Evolutionary conservation across 35 echinoderm and acorn worm genomes (phyloP), one percentile per base, ranked within the genome.

Genomic region (Strongylocentrotus purpuratus): DNA sequence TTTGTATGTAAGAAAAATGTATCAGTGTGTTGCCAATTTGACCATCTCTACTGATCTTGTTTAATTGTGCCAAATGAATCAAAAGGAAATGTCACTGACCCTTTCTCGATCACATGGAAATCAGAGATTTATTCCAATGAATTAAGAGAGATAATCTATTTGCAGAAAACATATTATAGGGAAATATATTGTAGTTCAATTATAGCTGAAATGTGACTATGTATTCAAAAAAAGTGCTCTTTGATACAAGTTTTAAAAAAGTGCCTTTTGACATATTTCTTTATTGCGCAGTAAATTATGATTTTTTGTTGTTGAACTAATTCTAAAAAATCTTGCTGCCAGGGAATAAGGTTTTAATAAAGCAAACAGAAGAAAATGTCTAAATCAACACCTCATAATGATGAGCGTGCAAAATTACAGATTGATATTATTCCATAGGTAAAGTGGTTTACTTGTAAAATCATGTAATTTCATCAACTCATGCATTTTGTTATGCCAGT

Each of bases 61-160:
- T 52, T 52, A 10, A 78, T 78, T n/a, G 65, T 78, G 65, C 65
- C 65, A 78, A 78, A 78, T 78, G 65, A 78, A 78, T 78, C 65
- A 78, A 78, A 78, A n/a, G n/a, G 65, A 78, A 78, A n/a, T 78
- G 28, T n/a, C 2, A 28, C 5, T 28, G 20, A 28, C 65, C 65
- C 65, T 18, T n/a, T 78, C 7, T n/a, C 17, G 25, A 71, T 25
- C 3, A 2, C 17, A 20, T 7, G 28, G 28, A 28, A n/a, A 6
- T 22, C 7, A 28, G 61, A 25, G 61, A 78, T 25, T 28, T 78
- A 78, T 78, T 78, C 65, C 65, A 78, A 78, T 78, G 65, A n/a
- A 28, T 78, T 78, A 22, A 28, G 22, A 78, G 28, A 28, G 22
- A 28, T 7, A 78, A n/a, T 59, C 52, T 59, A 59, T 59, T 28